Evolutionary conservation across 2,888 invertebrate genomes (phyloP).

Genomic region (Aspidapion aeneum): DNA sequence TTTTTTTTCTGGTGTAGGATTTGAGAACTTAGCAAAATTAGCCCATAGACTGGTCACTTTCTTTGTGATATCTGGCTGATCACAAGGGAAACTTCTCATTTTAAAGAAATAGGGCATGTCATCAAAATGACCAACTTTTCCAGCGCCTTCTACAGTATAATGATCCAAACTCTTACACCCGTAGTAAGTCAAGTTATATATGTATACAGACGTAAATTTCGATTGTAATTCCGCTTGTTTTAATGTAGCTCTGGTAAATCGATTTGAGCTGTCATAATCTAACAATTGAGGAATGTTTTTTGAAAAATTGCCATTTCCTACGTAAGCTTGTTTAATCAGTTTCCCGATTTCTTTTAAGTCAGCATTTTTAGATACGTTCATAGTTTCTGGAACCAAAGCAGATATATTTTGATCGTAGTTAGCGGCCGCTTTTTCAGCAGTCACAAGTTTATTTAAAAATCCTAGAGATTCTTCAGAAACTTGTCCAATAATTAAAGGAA

Average conservation of each 20-base stretch:
- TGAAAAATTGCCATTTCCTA: background rate
- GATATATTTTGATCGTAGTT: background rate
- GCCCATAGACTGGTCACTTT: conserved; percentile 47
- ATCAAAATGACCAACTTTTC: conserved; percentile 34
- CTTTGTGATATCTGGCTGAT: conserved; percentile 22
- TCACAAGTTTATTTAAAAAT: background rate
- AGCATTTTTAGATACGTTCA: background rate
- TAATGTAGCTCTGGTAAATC: conserved; percentile 24
- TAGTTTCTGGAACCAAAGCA: background rate
- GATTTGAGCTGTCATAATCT: conserved; percentile 26
- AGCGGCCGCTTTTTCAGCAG: background rate
- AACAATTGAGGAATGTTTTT: background rate
- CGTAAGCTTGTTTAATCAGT: background rate
- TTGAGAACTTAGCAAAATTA: conserved; percentile 55
- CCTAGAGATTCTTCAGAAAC: background rate
- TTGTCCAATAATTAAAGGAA: background rate
- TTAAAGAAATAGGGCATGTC: conserved; percentile 35
- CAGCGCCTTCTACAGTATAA: conserved; percentile 24
- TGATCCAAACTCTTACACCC: conserved; percentile 21
- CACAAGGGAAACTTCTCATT: conserved; percentile 21
- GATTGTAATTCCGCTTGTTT: conserved; percentile 28
- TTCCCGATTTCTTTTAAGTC: background rate
- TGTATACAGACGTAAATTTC: conserved; percentile 24
- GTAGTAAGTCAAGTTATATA: conserved; percentile 29
- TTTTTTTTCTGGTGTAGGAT: background rate